Evolutionary conservation across 2,888 invertebrate species (phyloP).

Genomic region (Callimorpha dominula): DNA sequence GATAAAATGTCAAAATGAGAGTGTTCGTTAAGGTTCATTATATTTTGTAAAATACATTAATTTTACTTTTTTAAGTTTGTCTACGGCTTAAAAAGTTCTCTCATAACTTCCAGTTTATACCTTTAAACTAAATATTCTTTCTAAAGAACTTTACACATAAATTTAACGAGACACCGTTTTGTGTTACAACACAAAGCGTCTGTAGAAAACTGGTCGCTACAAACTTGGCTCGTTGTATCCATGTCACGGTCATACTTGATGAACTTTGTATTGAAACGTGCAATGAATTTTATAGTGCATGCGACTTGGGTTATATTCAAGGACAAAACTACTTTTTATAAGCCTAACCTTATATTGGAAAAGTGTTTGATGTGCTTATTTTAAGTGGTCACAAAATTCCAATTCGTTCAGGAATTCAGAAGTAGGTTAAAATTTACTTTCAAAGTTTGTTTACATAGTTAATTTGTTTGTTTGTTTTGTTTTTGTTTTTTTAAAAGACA

Average conservation of each 20-base stretch:
- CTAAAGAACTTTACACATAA: slow-evolving; percentile 1
- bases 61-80: neutral
- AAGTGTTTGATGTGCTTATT: no score
- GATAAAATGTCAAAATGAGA: neutral
- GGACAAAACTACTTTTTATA: neutral
- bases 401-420: no score
- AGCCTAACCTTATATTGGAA: neutral
- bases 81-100: neutral
- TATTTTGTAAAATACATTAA: neutral
- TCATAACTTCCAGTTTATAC: neutral
- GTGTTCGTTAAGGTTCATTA: neutral
- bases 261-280: slow-evolving; percentile 33
- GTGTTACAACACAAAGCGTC: slow-evolving; percentile 3
- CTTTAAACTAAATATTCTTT: neutral
- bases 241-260: slow-evolving; percentile 52
- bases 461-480: no score
- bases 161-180: neutral
- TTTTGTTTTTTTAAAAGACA: no score
- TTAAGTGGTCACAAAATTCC: no score
- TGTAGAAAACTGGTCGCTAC: slow-evolving; percentile 2
- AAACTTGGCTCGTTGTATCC: slow-evolving; percentile 19
- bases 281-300: slow-evolving; percentile 9
- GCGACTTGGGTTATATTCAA: neutral
- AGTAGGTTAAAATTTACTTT: no score
- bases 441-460: no score